phyloP scores from a whole-genome alignment of 92 coral and sea anemone genomes.

The Actinostola sp. region DNA sequence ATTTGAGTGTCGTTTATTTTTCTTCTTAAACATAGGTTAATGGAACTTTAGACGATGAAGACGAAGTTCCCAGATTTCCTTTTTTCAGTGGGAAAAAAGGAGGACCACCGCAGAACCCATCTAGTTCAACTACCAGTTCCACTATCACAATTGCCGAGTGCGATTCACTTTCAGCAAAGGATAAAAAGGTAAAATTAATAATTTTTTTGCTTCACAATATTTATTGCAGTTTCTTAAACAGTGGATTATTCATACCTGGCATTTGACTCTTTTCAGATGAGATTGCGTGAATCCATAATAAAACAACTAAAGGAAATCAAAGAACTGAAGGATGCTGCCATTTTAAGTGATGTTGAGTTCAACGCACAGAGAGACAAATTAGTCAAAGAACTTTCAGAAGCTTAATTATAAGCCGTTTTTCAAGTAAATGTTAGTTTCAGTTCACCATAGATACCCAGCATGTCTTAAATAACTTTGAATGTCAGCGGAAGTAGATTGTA shows the following conservation, averaged over 20 bases:
- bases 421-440: not conserved
- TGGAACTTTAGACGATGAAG: too few relatives aligned
- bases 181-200: too few relatives aligned
- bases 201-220: too few relatives aligned
- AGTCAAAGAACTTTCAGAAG: not conserved
- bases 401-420: not conserved
- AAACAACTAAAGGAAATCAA: not conserved
- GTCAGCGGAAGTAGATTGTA: slow-evolving; percentile 17
- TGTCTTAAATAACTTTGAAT: slow-evolving; percentile 14
- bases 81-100: not conserved
- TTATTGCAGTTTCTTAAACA: too few relatives aligned
- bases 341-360: not conserved
- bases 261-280: too few relatives aligned
- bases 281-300: not conserved
- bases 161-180: too few relatives aligned
- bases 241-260: too few relatives aligned
- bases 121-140: too few relatives aligned
- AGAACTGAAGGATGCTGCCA: not conserved
- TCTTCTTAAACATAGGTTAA: not conserved
- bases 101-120: too few relatives aligned
- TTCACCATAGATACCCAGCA: slow-evolving; percentile 27
- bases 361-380: not conserved
- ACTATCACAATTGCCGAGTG: too few relatives aligned
- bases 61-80: too few relatives aligned
- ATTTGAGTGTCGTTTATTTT: too few relatives aligned